A percentile compares a stretch with the other conserved stretches of the same genome.
phyloP scores from a whole-genome alignment of 2,797 vertebrate genomes.

The Sebastes vulpes region DNA sequence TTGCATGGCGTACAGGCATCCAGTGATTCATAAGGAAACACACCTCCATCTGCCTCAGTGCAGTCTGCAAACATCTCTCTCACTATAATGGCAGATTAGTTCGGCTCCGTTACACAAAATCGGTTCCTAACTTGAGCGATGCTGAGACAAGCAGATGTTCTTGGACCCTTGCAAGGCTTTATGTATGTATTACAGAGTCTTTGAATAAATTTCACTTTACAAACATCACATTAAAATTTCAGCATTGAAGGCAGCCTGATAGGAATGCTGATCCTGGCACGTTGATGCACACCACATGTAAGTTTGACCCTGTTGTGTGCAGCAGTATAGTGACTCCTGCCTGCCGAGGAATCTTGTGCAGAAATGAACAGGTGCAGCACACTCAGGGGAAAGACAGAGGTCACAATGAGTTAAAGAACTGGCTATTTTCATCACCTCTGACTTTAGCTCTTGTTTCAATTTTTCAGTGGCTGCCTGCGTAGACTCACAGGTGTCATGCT shows the following conservation, averaged over 20 bases:
- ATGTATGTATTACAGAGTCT: background rate
- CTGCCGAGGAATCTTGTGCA: conserved; percentile 16
- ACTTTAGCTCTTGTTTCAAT: conserved; percentile 11
- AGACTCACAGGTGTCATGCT: background rate
- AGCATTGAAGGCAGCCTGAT: background rate
- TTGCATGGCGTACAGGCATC: background rate
- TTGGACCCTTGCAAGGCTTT: background rate
- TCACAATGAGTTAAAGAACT: background rate
- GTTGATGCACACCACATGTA: background rate
- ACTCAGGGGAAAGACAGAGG: conserved; percentile 20
- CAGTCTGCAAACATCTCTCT: background rate
- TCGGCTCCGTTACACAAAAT: conserved; percentile 7
- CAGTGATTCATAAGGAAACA: conserved; percentile 19
- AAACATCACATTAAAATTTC: conserved; percentile 9
- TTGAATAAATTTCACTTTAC: conserved; percentile 18
- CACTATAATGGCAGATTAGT: conserved; percentile 14
- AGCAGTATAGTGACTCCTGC: background rate
- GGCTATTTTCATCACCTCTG: conserved; percentile 39
- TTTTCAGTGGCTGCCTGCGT: background rate
- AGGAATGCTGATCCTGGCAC: conserved; percentile 37
- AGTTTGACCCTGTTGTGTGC: conserved; percentile 27
- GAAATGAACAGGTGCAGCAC: conserved; percentile 55
- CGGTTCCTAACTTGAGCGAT: background rate
- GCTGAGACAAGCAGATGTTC: conserved; percentile 24
- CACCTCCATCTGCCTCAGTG: conserved; percentile 18